phyloP scores from a whole-genome alignment of 2,113 vertebrate genomes.

The Leiothrix lutea region DNA sequence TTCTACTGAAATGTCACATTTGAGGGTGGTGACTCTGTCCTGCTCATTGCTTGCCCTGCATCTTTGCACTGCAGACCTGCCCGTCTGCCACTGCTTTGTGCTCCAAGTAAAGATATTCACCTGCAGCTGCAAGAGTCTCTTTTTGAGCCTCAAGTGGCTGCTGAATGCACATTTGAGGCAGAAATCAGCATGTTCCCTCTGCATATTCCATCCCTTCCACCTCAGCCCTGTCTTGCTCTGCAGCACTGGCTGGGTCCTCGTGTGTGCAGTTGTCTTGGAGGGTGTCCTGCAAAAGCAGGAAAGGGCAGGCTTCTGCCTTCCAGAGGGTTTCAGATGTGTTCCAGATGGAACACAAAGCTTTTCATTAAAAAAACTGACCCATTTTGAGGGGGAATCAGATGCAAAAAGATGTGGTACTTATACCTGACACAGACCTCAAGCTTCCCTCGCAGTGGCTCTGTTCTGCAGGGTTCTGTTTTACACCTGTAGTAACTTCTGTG shows the following conservation, averaged over 20 bases:
- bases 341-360: not conserved
- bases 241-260: accelerated
- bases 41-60: not conserved
- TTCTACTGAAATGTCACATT: not conserved
- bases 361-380: not conserved
- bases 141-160: not conserved
- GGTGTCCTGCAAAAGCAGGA: not conserved
- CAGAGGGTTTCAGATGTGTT: not conserved
- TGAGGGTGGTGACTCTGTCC: not conserved
- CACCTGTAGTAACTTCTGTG: not conserved
- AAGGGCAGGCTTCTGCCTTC: not conserved
- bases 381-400: not conserved
- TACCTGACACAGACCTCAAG: not conserved
- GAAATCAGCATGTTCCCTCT: not conserved
- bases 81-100: not conserved
- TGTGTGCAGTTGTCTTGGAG: not conserved
- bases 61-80: not conserved
- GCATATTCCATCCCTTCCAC: not conserved
- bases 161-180: not conserved
- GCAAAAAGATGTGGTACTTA: not conserved
- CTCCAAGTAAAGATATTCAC: not conserved
- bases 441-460: not conserved
- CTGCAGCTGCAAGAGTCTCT: not conserved
- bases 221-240: not conserved
- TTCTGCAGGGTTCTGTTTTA: not conserved